Base-by-base conservation (phyloP, 2,888 invertebrate species). In the Cetonia aurata region DNA sequence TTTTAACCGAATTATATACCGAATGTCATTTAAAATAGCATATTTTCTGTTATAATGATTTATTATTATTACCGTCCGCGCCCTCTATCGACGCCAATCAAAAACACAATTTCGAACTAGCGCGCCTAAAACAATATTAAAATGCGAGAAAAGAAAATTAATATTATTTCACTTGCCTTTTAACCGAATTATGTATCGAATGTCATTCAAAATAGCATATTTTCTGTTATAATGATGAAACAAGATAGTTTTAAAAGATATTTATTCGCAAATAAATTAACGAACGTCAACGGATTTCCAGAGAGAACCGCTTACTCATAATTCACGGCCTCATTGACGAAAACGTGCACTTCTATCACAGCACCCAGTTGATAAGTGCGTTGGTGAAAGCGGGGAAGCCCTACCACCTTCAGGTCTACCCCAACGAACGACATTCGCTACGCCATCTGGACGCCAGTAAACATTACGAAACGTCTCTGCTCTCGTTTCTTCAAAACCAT, bases 281-380 rank as follows among this genome's bases (percentile, higher is more conserved):
- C 25, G 3, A 4, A 25, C 25, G 4, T 25, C 25, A 25, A 3
- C 4, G 25, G 25, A 12, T 66, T 83, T 83, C 0, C 84, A 93
- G 93, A 82, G 95, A 95, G 81, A 95, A 95, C 80, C 90, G 98
- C 42, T 86, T 99, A 75, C 87, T 99, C 15, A 95, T 99, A 46
- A 95, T 99, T 77, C 99, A 99, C 84, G 99, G 99, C 1, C 86
- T 99, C 73, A 96, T 97, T 69, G 99, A 99, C 83, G 99, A 99
- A 85, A 99, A 99, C 83, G 99, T 99, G 0, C 99, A 99, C 84
- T 99, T 99, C 85, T 92, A 93, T 77, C 99, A 99, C 85, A 97
- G 98, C 12, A 95, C 95, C 79, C 92, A 94, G 76, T 87, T 99
- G 72, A 92, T 99, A 25, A 93, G 95, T 74, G 93, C 94, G 70